phyloP scores from a whole-genome alignment of 1,140 invertebrate genomes.

The Carposina sasakii region DNA sequence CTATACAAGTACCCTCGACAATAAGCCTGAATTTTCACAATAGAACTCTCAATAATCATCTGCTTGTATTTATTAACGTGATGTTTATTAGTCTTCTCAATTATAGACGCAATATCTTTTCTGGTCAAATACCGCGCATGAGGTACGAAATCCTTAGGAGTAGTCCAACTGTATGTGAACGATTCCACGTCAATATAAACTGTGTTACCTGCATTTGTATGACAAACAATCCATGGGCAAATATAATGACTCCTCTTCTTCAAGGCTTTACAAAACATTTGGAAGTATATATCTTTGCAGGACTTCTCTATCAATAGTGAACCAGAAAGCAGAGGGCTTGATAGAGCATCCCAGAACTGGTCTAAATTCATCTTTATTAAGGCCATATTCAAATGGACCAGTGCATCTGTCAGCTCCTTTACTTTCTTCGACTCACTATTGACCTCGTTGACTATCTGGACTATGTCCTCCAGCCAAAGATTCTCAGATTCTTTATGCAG shows the following conservation, averaged over 20 bases:
- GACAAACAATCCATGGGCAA: conserved; percentile 70
- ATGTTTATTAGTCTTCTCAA: conserved; percentile 66
- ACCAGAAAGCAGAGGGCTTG: conserved; percentile 30
- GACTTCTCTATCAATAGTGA: conserved; percentile 38
- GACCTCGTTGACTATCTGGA: conserved; percentile 73
- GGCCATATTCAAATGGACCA: conserved; percentile 62
- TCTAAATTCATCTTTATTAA: conserved; percentile 54
- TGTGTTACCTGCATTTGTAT: conserved; percentile 64
- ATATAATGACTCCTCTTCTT: conserved; percentile 57
- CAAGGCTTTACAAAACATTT: conserved; percentile 60
- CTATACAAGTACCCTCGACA: conserved; percentile 78
- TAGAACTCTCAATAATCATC: conserved; percentile 43
- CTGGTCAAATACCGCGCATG: conserved; percentile 59
- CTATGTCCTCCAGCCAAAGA: conserved; percentile 81
- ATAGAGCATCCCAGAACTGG: conserved; percentile 54
- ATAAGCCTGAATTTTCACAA: conserved; percentile 76
- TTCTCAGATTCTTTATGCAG: conserved; percentile 74
- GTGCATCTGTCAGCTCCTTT: conserved; percentile 58
- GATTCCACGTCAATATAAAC: conserved; percentile 70
- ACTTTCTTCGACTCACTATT: conserved; percentile 71
- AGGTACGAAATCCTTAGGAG: conserved; percentile 66
- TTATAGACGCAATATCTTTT: conserved; percentile 56
- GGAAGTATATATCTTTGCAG: conserved; percentile 57
- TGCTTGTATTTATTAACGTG: conserved; percentile 54
- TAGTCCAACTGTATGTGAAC: conserved; percentile 65